Base-by-base conservation (phyloP, 2,113 vertebrate genomes). In the Bubalus kerabau region DNA sequence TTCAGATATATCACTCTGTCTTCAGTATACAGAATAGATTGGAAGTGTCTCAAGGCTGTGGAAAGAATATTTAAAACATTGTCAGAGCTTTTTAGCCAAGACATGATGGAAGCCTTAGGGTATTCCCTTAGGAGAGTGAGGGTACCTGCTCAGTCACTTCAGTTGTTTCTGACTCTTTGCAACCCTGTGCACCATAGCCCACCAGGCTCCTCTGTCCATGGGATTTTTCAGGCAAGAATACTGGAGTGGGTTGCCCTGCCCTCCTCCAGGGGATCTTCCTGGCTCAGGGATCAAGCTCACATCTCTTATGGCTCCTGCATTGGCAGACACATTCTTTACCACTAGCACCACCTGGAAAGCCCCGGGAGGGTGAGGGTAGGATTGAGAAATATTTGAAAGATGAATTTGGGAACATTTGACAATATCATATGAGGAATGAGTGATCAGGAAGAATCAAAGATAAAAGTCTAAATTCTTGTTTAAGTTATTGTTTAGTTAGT, bases 201-300 rank as follows among this genome's bases (percentile, higher is more conserved):
- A 71, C n/a, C 10, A 71, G 67, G n/a, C 19, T 40, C 9, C n/a
- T 40, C n/a, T 71, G n/a, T 71, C 19, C n/a, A 1, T 71, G 67
- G 67, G 64, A 36, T 36, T 71, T 36, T 71, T n/a, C 4, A 71
- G 32, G n/a, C n/a, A 71, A 64, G n/a, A 71, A 71, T 23, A 71
- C 19, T 21, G 67, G 19, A 71, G 19, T 71, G 19, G n/a, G 2
- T 71, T 40, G 19, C 67, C n/a, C 5, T 40, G 67, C 4, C 67
- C 5, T 71, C 10, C n/a, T 23, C 36, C 19, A 71, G n/a, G 67
- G n/a, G 10, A 71, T 71, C n/a, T 71, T 71, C 19, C 19, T 71
- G 67, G 6, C 5, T n/a, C n/a, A 40, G 19, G 67, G 19, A 71
- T 71, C 67, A 23, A 71, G n/a, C 67, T 23, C 2, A 0, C 9